Evolutionary conservation across 2,113 vertebrate species (phyloP).

Genomic region (Leptosomus discolor): DNA sequence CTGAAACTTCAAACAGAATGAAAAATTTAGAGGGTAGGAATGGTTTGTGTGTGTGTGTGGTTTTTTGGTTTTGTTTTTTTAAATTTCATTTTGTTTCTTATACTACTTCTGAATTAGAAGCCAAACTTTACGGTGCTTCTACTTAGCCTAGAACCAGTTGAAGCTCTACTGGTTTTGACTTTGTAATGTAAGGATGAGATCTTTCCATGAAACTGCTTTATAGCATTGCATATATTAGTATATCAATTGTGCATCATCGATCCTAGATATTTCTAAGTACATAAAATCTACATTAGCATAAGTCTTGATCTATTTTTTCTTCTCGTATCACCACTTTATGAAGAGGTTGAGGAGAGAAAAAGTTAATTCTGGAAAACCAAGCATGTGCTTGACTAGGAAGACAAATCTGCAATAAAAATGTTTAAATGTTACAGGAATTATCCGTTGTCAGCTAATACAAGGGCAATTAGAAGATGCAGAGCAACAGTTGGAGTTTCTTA

Average conservation of each 20-base stretch:
- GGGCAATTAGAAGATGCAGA: constrained; percentile 90
- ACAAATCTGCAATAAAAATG: neutral
- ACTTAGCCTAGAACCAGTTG: neutral
- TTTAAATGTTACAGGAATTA: constrained; percentile 81
- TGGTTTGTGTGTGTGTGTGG: neutral
- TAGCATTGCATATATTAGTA: neutral
- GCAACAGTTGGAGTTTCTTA: constrained; percentile 92
- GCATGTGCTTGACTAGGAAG: neutral
- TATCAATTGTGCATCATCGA: neutral
- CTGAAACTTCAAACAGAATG: neutral
- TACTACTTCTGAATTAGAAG: neutral
- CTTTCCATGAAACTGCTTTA: neutral
- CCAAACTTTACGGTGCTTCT: neutral
- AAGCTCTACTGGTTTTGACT: neutral
- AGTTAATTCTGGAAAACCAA: neutral
- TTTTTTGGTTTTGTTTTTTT: no score
- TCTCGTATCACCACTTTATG: neutral
- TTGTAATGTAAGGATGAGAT: neutral
- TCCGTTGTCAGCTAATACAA: constrained; percentile 88
- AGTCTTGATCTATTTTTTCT: neutral
- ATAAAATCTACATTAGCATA: neutral
- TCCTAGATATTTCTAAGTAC: neutral
- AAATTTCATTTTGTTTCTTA: neutral
- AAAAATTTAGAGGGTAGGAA: neutral
- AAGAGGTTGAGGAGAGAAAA: neutral